Conservation (phyloP, 2,113 vertebrate genomes). For the Felis catus region F.catus_Fca126_mat1.0 CM031419.1:163753501-163754000, state of each 20-base stretch:
- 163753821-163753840: slow-evolving; percentile 17
- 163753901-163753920: slow-evolving; percentile 33
- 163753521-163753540: slow-evolving; percentile 48
- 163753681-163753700: background rate
- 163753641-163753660: slow-evolving; percentile 58
- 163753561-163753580: slow-evolving; percentile 50
- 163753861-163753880: rapidly evolving
- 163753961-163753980: slow-evolving; percentile 3
- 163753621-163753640: background rate
- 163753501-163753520: slow-evolving; percentile 60
- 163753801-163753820: background rate
- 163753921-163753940: background rate
- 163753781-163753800: background rate
- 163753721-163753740: background rate
- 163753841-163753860: background rate
- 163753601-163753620: slow-evolving; percentile 40
- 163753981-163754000: slow-evolving; percentile 14
- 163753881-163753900: background rate
- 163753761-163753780: slow-evolving; percentile 16
- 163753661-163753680: background rate
- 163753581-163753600: slow-evolving; percentile 63
- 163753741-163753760: background rate
- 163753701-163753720: background rate
- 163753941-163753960: background rate
- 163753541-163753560: slow-evolving; percentile 49